phyloP scores from a whole-genome alignment of 2,113 vertebrate species.

The Malurus elegans region DNA sequence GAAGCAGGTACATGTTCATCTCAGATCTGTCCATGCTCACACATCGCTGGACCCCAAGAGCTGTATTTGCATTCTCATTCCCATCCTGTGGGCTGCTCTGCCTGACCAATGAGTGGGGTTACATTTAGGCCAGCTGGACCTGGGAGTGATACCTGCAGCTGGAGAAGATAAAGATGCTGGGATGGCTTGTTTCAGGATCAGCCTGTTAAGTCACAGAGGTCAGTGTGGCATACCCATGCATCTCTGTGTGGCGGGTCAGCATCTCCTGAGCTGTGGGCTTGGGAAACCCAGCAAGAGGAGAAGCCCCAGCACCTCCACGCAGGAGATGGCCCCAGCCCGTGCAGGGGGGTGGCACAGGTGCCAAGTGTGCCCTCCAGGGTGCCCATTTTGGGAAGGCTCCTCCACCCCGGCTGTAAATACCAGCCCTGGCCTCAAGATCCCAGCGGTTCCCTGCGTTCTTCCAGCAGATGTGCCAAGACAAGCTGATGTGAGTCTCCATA shows the following conservation, averaged over 20 bases:
- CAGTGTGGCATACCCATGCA: accelerated
- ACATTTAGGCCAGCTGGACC: background rate
- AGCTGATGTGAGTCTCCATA: background rate
- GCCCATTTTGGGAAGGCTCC: background rate
- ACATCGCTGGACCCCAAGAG: accelerated
- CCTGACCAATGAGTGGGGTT: accelerated
- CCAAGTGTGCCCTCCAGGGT: background rate
- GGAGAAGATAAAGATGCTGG: background rate
- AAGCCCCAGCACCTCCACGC: accelerated
- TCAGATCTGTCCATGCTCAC: accelerated
- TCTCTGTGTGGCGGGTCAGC: accelerated
- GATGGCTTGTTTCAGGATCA: background rate
- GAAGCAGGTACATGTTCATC: background rate
- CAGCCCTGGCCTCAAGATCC: background rate
- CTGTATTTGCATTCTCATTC: accelerated
- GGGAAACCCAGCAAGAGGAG: accelerated
- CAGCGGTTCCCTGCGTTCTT: background rate
- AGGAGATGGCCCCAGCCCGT: accelerated
- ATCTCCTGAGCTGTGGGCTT: accelerated
- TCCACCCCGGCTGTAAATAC: background rate
- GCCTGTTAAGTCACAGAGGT: background rate
- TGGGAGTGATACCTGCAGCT: background rate
- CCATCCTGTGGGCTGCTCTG: background rate
- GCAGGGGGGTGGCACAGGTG: background rate
- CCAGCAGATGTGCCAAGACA: conserved; percentile 48